Evolutionary conservation across 2,797 vertebrate genomes (phyloP).

Genomic region (Neosalanx taihuensis): DNA sequence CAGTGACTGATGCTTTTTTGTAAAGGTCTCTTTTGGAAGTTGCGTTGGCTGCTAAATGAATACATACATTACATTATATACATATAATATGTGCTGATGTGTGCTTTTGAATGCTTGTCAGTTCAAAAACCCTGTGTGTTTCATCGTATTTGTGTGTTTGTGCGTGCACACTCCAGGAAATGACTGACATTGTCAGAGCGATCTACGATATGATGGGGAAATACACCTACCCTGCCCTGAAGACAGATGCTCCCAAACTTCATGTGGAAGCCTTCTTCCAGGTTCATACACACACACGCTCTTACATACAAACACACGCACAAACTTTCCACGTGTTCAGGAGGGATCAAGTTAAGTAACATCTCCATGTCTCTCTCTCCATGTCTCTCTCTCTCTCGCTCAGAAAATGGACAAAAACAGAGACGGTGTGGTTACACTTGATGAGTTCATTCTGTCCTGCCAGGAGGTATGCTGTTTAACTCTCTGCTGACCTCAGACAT

Average conservation of each 20-base stretch:
- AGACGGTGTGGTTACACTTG: slow-evolving; percentile 95
- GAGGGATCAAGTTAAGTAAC: not conserved
- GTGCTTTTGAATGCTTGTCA: not conserved
- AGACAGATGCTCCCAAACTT: slow-evolving; percentile 87
- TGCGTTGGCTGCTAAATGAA: too few relatives aligned
- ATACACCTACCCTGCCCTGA: slow-evolving; percentile 91
- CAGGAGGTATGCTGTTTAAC: slow-evolving; percentile 82
- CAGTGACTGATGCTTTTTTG: too few relatives aligned
- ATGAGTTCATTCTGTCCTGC: slow-evolving; percentile 95
- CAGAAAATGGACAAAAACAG: slow-evolving; percentile 99
- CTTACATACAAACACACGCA: slow-evolving; percentile 18
- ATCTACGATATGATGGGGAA: slow-evolving; percentile 99
- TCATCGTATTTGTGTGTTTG: not conserved
- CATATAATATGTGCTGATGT: not conserved
- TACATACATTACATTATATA: not conserved
- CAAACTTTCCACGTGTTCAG: not conserved
- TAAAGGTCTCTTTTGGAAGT: too few relatives aligned
- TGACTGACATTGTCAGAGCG: slow-evolving; percentile 94
- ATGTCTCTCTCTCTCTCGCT: slow-evolving; percentile 39
- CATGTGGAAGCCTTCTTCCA: slow-evolving; percentile 96
- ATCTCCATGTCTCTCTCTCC: slow-evolving; percentile 6
- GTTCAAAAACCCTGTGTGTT: not conserved
- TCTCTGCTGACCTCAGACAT: not conserved
- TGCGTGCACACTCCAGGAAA: slow-evolving; percentile 75
- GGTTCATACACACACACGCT: slow-evolving; percentile 49